Base-by-base conservation (phyloP, 2,888 invertebrate species). In the Amaurobius ferox region DNA sequence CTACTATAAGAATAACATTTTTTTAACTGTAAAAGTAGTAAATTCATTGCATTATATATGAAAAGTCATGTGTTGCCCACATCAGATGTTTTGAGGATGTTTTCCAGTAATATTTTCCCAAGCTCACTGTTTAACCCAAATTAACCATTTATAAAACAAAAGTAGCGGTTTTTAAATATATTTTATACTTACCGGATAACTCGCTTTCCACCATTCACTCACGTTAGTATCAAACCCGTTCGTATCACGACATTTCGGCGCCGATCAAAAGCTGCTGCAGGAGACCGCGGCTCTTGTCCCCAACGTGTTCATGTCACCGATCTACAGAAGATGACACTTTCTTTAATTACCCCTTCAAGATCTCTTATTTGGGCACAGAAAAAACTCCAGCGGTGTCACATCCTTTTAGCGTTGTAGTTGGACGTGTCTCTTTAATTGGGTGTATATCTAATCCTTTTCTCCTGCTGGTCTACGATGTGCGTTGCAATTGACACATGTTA, bases 281-380 rank as follows among this genome's bases (percentile, higher is more conserved):
- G 44, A 44, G 2, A 11, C 16, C n/a, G 16, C 44, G n/a, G 16
- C 44, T 16, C 77, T 28, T 68, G 77, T 67, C 32, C 28, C 28
- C n/a, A 68, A 23, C 80, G 66, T 74, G 55, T 74, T 74, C 55
- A 44, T 80, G 73, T 80, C 80, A 68, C 35, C 67, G 16, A 16
- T 64, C 13, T 55, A n/a, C 68, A 32, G 70, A 28, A 13, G 62
- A 77, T 40, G 76, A 73, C 72, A 72, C 72, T 83, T 77, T 77
- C 83, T 83, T 83, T 83, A 83, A 83, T 83, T 77, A 77, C 83
- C 67, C 29, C 26, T 32, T 44, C n/a, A 30, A 26, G n/a, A 26
- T 29, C 76, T 76, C 68, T 61, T 70, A 55, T 55, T 55, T 16
- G 0, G 55, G 3, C 44, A 3, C 16, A 13, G 16, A 44, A 44